These are phyloP conservation scores for Alectura lathami DNA, from an alignment of 2,113 vertebrate species.

Conservation along the genomic window DNA sequence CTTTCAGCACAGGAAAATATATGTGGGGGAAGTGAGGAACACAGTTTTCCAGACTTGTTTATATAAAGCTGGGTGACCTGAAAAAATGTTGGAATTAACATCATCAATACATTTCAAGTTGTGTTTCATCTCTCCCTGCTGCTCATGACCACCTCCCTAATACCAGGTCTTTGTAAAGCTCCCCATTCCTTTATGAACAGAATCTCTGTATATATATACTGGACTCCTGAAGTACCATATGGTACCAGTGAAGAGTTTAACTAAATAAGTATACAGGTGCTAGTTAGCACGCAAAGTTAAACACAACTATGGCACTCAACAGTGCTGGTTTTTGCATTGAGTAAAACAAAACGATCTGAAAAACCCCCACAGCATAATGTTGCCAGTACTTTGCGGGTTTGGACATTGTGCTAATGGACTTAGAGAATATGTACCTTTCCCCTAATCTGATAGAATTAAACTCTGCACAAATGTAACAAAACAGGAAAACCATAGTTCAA, in stretches of 20 bases:
- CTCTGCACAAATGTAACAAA: background rate
- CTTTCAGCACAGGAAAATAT: conserved; percentile 93
- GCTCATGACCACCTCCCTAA: background rate
- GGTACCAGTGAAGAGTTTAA: background rate
- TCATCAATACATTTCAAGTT: background rate
- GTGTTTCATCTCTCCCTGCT: background rate
- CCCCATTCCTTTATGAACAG: background rate
- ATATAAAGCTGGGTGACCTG: conserved; percentile 94
- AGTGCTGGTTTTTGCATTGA: background rate
- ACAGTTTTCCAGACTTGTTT: conserved; percentile 84
- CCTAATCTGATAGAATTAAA: fast-evolving
- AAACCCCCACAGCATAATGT: background rate
- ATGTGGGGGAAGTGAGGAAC: conserved; percentile 91
- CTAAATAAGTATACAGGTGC: background rate
- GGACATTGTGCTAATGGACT: background rate
- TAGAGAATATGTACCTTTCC: background rate
- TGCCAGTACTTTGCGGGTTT: background rate
- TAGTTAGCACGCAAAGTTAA: background rate
- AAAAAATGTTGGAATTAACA: background rate
- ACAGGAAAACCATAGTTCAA: background rate
- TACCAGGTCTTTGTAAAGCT: background rate
- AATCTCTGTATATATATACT: background rate
- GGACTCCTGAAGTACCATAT: background rate
- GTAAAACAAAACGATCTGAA: background rate
- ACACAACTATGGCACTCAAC: background rate